Conservation (phyloP, 2,888 invertebrate species). For the Cryptus armator region DNA sequence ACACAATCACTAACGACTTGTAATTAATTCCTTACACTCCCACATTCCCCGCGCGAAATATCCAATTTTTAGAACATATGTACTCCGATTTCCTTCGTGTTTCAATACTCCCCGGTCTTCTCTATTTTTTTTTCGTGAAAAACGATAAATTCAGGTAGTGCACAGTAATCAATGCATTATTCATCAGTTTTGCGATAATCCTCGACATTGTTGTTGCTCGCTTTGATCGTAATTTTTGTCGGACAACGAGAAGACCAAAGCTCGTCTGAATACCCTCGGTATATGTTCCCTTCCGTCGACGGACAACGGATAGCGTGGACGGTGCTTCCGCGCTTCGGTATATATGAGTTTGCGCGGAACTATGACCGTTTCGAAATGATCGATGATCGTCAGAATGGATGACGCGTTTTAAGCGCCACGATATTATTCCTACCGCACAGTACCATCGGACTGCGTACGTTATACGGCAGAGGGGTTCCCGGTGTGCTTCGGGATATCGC, state of each 20-base stretch:
- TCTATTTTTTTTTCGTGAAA: too few relatives aligned
- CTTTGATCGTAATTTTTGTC: neutral
- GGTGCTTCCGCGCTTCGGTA: neutral
- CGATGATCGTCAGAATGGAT: constrained; percentile 78
- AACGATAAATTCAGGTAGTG: too few relatives aligned
- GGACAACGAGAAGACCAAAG: neutral
- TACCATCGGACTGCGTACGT: constrained; percentile 21
- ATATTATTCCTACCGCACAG: constrained; percentile 47
- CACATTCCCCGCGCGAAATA: too few relatives aligned
- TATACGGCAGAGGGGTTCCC: constrained; percentile 25
- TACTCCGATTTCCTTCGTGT: too few relatives aligned
- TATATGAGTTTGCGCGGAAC: constrained; percentile 33
- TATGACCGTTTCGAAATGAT: constrained; percentile 71
- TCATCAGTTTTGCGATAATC: neutral
- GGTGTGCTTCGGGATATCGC: constrained; percentile 24
- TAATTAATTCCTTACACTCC: too few relatives aligned
- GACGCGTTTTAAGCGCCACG: constrained; percentile 45
- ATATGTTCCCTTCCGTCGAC: neutral
- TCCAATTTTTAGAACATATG: too few relatives aligned
- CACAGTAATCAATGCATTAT: neutral
- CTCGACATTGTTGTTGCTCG: neutral
- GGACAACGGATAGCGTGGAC: too few relatives aligned
- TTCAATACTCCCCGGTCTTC: too few relatives aligned
- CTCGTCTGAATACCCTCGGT: neutral
- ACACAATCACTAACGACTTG: too few relatives aligned